phyloP scores from a whole-genome alignment of 2,113 vertebrate genomes.

The Pundamilia nyererei region DNA sequence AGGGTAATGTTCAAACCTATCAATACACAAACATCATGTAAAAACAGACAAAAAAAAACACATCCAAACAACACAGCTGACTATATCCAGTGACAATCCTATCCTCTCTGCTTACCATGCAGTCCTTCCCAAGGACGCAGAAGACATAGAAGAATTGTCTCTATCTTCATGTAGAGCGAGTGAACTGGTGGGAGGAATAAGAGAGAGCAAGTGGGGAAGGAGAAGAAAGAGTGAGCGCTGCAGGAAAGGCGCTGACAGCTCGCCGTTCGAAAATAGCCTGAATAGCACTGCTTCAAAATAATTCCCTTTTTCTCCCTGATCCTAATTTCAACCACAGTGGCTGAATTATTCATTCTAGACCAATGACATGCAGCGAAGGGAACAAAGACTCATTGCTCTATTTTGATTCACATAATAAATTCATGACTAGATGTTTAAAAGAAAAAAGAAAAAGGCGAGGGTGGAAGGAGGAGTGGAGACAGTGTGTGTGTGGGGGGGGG shows the following conservation, averaged over 20 bases:
- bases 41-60: background rate
- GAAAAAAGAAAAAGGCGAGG: background rate
- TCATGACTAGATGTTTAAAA: constrained; percentile 56
- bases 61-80: background rate
- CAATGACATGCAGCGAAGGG: constrained; percentile 52
- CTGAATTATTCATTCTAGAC: constrained; percentile 65
- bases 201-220: constrained; percentile 12
- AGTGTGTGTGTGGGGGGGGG: background rate
- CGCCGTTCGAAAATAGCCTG: constrained; percentile 48
- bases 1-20: background rate
- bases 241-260: constrained; percentile 49
- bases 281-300: constrained; percentile 45
- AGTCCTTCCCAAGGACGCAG: constrained; percentile 30
- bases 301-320: constrained; percentile 34
- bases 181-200: constrained; percentile 42
- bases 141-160: constrained; percentile 33
- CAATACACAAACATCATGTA: background rate
- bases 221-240: constrained; percentile 34
- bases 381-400: constrained; percentile 64
- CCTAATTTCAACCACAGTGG: constrained; percentile 52
- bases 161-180: constrained; percentile 4
- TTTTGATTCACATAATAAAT: constrained; percentile 69
- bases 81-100: background rate
- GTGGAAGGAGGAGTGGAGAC: background rate
- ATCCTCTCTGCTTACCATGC: constrained; percentile 25